Evolutionary conservation across 2,113 vertebrate species (phyloP).

Genomic region (Cepphus grylle): DNA sequence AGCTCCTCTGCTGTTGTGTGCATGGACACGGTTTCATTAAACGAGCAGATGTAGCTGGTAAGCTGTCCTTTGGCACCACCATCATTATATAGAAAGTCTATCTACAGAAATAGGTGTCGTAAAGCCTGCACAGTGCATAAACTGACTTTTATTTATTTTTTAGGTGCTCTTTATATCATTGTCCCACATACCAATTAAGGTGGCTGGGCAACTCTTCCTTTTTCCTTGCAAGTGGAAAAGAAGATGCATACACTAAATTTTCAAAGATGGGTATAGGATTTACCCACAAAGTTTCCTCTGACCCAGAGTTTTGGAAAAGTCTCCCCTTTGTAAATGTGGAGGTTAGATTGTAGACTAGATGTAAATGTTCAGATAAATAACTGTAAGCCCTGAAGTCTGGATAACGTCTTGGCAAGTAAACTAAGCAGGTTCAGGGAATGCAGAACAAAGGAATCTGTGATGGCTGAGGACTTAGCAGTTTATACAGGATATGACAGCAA

Average conservation of each 20-base stretch:
- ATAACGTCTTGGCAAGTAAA: neutral
- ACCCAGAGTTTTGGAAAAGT: neutral
- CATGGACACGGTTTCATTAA: neutral
- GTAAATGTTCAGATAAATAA: neutral
- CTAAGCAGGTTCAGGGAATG: neutral
- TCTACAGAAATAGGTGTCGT: neutral
- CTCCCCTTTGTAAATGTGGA: neutral
- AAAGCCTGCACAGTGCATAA: neutral
- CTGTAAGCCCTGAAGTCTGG: neutral
- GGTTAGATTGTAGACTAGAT: neutral
- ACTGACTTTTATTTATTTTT: neutral
- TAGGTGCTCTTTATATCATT: neutral
- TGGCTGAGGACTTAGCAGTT: neutral
- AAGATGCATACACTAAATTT: neutral
- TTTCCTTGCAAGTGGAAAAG: neutral
- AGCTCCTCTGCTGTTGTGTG: neutral
- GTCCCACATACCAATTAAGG: neutral
- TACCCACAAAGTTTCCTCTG: neutral
- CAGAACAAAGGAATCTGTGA: neutral
- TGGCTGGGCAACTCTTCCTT: neutral
- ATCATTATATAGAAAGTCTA: fast-evolving
- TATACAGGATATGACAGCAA: neutral
- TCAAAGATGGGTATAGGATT: neutral
- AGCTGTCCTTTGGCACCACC: neutral
- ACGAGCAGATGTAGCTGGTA: neutral